Base-by-base conservation (phyloP, 2,888 invertebrate genomes). In the Lordiphosa fenestrarum region DNA sequence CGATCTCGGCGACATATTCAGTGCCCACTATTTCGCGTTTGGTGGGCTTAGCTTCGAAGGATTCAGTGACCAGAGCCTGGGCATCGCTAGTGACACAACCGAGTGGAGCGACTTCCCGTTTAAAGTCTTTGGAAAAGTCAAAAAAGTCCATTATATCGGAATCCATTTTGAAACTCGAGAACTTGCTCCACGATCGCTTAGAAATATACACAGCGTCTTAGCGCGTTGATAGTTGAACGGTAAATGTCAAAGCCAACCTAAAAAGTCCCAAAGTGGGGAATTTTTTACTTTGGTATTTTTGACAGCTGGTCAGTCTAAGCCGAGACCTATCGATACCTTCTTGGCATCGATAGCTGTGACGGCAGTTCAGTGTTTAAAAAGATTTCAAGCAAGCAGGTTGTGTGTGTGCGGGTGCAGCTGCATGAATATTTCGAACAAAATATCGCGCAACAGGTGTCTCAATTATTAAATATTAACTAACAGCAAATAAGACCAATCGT, bases 101-200 rank as follows among this genome's bases (percentile, higher is more conserved):
- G 4, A 55, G 56, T 0, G 78, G 75, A 0, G 77, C 73, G 0
- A 61, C 42, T 4, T 70, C 63, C 5, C 88, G 76, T 13, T 74
- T 74, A 40, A 87, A 89, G 0, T 87, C 82, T 55, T 89, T 89
- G 0, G 88, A 86, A 52, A 89, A 87, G 53, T 89, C 87, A 33
- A 88, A 89, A 55, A 89, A 89, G 41, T 86, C 84, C 53, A 84
- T 73, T 2, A 88, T 56, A 23, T 88, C 87, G 3, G 41, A 5
- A 47, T 89, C 88, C 89, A 89, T 89, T 3, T 51, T 61, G 3
- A 13, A n/a, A 4, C 19, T 10, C 19, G 30, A 2, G 7, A 0
- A 30, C 0, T 0, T 6, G 6, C 15, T 15, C 15, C 15, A 15
- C 6, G 23, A 4, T 19, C 19, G 1, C 0, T 3, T 0, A 23